Base-by-base conservation (phyloP, 2,113 vertebrate genomes). In the Rhea pennata region DNA sequence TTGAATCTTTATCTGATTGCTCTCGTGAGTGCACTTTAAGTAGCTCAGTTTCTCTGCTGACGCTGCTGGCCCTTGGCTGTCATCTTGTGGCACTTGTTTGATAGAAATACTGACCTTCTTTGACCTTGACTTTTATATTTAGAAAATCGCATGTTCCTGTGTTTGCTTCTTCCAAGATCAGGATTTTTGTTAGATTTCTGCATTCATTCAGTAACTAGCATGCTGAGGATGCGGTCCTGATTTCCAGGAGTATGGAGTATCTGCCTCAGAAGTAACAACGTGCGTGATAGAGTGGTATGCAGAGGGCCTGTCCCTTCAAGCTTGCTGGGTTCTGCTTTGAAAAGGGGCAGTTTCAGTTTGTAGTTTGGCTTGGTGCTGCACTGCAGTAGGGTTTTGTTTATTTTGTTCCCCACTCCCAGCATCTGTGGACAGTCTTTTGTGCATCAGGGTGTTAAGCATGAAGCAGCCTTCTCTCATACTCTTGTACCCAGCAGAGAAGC, bases 111-210 rank as follows among this genome's bases (percentile, higher is more conserved):
- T 86, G 89, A 83, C 78, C 56, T 75, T n/a, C 78, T 85, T 39
- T 90, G 87, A 95, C 92, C 92, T 96, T 92, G 78, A 83, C 36
- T 66, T 93, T 97, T 96, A 87, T 96, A 93, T 95, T 93, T 96
- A 90, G 96, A 91, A 91, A 86, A 95, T 78, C 77, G 59, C 42
- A 11, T 75, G 71, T 96, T 95, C 91, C 78, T 90, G 16, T n/a
- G 42, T 75, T 95, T 95, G 95, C 33, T 0, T 94, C 78, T 94
- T 80, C 59, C 64, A 85, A 69, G 86, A 82, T 77, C 89, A 77
- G 54, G 39, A 36, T 76, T 75, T 62, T 85, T 86, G 16, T 89
- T 39, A 74, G 70, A 59, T 85, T 92, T 70, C 87, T 84, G 2
- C 5, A 1, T 13, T 22, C 66, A 4, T 73, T 75, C 26, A 14